A percentile compares a stretch with the other conserved stretches of the same genome.
These are phyloP conservation scores for Oreotrochilus melanogaster DNA, from an alignment of 2,113 vertebrate species.

Conservation along the genomic window DNA sequence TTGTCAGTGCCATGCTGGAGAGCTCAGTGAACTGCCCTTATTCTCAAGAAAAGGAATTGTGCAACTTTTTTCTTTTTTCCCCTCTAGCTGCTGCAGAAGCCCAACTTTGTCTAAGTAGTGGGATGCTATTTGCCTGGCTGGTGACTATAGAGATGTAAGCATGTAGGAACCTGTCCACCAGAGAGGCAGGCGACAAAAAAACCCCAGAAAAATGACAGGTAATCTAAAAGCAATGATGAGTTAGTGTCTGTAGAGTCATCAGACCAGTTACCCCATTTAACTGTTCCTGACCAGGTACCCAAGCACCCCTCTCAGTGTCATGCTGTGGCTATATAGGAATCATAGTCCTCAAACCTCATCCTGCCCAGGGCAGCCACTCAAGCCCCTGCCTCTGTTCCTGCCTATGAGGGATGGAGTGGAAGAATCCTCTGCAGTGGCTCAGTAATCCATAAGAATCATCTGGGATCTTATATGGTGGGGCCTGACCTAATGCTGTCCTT, in stretches of 20 bases:
- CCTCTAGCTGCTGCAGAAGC: neutral
- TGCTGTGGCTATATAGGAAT: fast-evolving
- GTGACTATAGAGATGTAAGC: neutral
- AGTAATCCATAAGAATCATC: neutral
- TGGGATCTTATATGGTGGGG: neutral
- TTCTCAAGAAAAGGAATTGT: neutral
- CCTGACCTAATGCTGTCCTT: fast-evolving
- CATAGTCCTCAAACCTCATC: fast-evolving
- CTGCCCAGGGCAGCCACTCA: neutral
- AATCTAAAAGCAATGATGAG: neutral
- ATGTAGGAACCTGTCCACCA: neutral
- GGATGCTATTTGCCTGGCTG: neutral
- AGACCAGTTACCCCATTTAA: neutral
- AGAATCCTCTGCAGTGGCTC: neutral
- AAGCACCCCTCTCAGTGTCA: neutral
- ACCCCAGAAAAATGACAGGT: neutral
- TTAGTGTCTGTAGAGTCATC: neutral
- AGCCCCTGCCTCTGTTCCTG: neutral
- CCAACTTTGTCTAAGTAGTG: neutral
- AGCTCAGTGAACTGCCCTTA: neutral
- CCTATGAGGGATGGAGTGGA: fast-evolving
- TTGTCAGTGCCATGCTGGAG: conserved; percentile 41
- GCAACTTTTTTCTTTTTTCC: neutral
- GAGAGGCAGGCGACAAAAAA: neutral
- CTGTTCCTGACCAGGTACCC: neutral